Evolutionary conservation across 2,113 vertebrate species (phyloP), one percentile per base, ranked within the genome.

Genomic region (Rhinolophus sinicus): DNA sequence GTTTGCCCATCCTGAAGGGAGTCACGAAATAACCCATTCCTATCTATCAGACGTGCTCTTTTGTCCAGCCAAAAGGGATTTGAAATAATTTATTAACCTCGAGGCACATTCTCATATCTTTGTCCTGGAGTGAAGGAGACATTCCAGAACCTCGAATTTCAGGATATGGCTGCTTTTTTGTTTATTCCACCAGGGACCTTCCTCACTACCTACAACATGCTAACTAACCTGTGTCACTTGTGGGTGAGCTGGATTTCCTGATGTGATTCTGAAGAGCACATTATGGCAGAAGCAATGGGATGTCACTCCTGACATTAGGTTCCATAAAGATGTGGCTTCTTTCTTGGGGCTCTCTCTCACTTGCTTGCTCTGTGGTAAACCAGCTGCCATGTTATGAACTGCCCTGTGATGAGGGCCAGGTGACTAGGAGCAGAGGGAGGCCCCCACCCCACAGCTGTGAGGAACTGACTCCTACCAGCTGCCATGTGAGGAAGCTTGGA

Each of bases 401-500:
- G n/a, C 24, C 38, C 38, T 24, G 54, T 21, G n/a, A n/a, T 5
- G 4, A n/a, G 19, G 67, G 12, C 38, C 54, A 0, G 0, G 13
- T 73, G 33, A 30, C 26, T 24, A 38, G 26, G n/a, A 28, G 15
- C 33, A n/a, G 52, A 85, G 58, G 52, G 67, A 76, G 14, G 60
- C 33, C 38, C 70, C 64, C 54, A 47, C 65, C 54, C 47, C 19
- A 8, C 22, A 21, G 40, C 89, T 56, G 26, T 15, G 26, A 50
- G 28, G 47, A 92, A 47, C 26, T 21, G 30, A 40, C 13, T 75
- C 81, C 75, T 35, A 2, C 54, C 52, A n/a, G 28, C 76, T 30
- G 18, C 38, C 1, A 0, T 0, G 2, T 18, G 83, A 83, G 30
- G 26, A 30, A 70, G 8, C 70, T 65, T 65, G n/a, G 50, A 52